Evolutionary conservation across 2,888 invertebrate genomes (phyloP).

Genomic region (Polietes domitor): DNA sequence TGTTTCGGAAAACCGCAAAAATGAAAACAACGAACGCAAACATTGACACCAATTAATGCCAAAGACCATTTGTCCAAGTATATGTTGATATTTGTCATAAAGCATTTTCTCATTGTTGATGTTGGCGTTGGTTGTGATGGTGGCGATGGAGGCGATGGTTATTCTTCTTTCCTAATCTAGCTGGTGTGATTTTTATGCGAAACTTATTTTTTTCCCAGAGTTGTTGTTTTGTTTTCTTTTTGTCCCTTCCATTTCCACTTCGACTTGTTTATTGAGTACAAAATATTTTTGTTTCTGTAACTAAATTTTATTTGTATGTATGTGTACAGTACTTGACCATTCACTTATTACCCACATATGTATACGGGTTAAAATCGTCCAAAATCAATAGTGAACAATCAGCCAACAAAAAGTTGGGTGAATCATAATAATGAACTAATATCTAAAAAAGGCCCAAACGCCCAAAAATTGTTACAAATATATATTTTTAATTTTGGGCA

Average conservation of each 20-base stretch:
- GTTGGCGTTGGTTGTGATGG: neutral
- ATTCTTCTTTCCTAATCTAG: conserved; percentile 48
- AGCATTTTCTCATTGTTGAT: conserved; percentile 13
- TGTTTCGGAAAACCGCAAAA: neutral
- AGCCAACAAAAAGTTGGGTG: too few species aligned
- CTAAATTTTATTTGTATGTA: conserved; percentile 17
- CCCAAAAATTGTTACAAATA: too few species aligned
- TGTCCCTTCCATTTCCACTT: conserved; percentile 34
- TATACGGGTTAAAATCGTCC: too few species aligned
- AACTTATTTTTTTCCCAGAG: conserved; percentile 48
- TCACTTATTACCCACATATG: neutral
- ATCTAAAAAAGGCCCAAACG: too few species aligned
- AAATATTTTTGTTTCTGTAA: conserved; percentile 49
- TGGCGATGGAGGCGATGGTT: neutral
- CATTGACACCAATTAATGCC: conserved; percentile 32
- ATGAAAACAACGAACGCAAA: conserved; percentile 24
- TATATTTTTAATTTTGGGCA: too few species aligned
- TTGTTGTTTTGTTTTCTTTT: conserved; percentile 7
- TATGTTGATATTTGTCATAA: conserved; percentile 36
- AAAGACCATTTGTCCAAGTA: conserved; percentile 34
- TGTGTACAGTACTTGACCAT: neutral
- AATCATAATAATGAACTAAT: too few species aligned
- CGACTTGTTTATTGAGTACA: conserved; percentile 48
- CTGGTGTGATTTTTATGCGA: conserved; percentile 58
- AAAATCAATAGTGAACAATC: too few species aligned